A percentile compares a stretch with the other conserved stretches of the same genome.
Conservation (phyloP, 2,113 vertebrate species). For the Illadopsis cleaveri region DNA sequence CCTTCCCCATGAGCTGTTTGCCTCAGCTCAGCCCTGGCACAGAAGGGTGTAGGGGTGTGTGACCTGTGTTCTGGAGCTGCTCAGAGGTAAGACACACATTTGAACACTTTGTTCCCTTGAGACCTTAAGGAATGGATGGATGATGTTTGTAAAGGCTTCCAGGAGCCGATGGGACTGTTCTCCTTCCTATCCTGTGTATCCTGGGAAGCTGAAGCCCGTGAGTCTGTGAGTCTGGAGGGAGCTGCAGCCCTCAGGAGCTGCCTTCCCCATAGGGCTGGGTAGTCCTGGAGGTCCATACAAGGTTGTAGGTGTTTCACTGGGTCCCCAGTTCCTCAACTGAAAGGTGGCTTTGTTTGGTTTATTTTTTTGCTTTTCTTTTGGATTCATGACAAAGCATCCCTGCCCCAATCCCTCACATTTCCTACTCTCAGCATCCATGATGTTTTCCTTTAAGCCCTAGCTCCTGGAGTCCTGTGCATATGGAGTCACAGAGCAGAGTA, state of each 20-base stretch:
- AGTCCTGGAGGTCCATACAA: not conserved
- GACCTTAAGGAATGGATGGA: not conserved
- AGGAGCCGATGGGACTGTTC: not conserved
- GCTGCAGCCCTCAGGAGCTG: not conserved
- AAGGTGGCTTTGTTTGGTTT: not conserved
- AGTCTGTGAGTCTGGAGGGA: not conserved
- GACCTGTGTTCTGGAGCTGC: not conserved
- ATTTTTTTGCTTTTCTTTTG: not conserved
- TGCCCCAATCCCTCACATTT: not conserved
- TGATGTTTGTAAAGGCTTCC: not conserved
- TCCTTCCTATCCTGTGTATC: not conserved
- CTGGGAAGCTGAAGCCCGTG: not conserved
- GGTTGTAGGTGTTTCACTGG: not conserved
- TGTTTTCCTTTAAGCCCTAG: not conserved
- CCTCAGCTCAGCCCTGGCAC: not conserved
- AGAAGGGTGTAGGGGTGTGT: not conserved
- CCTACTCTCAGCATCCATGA: not conserved
- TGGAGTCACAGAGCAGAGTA: not conserved
- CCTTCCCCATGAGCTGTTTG: rapidly evolving
- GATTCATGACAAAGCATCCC: not conserved
- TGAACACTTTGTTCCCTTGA: not conserved
- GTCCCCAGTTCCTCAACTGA: not conserved
- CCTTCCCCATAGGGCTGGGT: not conserved
- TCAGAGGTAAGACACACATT: not conserved
- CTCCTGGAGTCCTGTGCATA: not conserved